These are phyloP conservation scores for Acronicta leporina DNA, from an alignment of 2,888 invertebrate species.

Conservation along the genomic window DNA sequence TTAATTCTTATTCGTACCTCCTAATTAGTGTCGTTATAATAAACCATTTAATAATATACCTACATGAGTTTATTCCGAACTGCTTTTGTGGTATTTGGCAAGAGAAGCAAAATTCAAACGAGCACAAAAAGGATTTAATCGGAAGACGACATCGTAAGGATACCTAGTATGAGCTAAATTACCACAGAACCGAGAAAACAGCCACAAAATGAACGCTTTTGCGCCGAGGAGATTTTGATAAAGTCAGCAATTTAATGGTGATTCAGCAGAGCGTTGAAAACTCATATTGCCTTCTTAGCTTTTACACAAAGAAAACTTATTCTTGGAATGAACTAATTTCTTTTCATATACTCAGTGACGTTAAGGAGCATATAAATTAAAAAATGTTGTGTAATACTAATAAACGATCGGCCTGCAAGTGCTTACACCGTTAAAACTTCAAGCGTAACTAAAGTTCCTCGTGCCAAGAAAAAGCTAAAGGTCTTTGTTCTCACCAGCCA, in stretches of 20 bases:
- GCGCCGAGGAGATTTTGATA: conserved; percentile 39
- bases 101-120: conserved; percentile 28
- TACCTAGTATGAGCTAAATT: conserved; percentile 46
- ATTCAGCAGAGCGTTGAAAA: conserved; percentile 31
- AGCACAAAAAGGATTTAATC: conserved; percentile 43
- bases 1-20: no score
- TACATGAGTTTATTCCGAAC: background rate
- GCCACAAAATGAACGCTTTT: conserved; percentile 48
- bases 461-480: conserved; percentile 73
- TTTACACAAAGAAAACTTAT: conserved; percentile 46
- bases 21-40: no score
- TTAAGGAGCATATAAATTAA: conserved; percentile 64
- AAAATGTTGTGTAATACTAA: conserved; percentile 67
- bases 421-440: conserved; percentile 78
- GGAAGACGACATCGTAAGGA: conserved; percentile 24
- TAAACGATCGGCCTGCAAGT: conserved; percentile 65
- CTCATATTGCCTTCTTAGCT: conserved; percentile 38
- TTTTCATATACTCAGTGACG: conserved; percentile 55
- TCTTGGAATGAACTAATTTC: conserved; percentile 56
- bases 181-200: conserved; percentile 20
- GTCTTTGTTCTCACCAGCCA: conserved; percentile 86
- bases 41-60: background rate
- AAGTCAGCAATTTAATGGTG: conserved; percentile 48
- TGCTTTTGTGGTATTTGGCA: conserved; percentile 21
- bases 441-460: conserved; percentile 71